These are phyloP conservation scores for Sylvia atricapilla DNA, from an alignment of 2,113 vertebrate genomes.

Conservation along the genomic window DNA sequence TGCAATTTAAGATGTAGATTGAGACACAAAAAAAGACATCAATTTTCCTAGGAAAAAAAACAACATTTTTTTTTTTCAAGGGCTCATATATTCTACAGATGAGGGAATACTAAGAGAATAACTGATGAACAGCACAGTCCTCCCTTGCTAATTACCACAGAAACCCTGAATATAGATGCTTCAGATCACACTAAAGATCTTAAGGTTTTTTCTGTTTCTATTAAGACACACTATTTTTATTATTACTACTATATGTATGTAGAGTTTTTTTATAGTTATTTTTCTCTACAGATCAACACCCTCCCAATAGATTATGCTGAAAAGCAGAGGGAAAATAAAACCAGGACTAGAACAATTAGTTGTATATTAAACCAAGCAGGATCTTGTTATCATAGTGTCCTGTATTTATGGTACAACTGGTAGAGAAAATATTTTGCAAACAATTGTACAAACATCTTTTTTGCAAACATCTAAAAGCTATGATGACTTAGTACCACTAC, in stretches of 20 bases:
- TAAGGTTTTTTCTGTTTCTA: neutral
- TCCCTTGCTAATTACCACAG: neutral
- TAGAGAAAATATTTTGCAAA: neutral
- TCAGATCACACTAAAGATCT: neutral
- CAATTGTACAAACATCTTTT: neutral
- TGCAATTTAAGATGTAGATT: neutral
- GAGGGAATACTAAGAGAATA: neutral
- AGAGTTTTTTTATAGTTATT: neutral
- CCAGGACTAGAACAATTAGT: neutral
- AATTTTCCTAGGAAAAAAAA: neutral
- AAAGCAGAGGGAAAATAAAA: neutral
- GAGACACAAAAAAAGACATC: neutral
- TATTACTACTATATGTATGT: neutral
- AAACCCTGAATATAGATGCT: neutral
- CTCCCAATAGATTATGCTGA: neutral
- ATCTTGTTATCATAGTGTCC: neutral
- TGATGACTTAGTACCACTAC: neutral
- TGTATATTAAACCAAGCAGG: neutral
- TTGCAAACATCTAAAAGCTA: neutral
- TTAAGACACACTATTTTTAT: neutral
- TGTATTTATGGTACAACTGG: neutral
- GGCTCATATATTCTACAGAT: neutral
- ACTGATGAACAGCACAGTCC: neutral
- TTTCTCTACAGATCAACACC: neutral
- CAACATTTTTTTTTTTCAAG: neutral